Evolutionary conservation across 2,888 invertebrate genomes (phyloP), one percentile per base, ranked within the genome.

Genomic region (Stenolophus ochropezus): DNA sequence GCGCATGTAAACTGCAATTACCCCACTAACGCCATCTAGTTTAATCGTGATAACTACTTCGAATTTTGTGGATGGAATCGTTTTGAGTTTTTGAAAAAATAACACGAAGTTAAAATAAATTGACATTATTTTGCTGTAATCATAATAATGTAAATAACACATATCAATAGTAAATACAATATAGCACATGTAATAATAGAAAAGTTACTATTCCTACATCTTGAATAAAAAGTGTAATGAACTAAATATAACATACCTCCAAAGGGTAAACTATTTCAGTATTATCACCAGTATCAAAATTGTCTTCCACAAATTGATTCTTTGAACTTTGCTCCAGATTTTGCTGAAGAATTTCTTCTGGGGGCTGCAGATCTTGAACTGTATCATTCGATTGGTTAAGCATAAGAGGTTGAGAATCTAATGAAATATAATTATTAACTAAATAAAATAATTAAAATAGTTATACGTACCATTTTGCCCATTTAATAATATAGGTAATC

Each of bases 401-500:
- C 14, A 58, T n/a, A 18, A 42, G 21, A 8, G 58, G 42, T 61
- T 74, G 71, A 2, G 58, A 74, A 74, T 81, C 61, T 47, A 21
- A 81, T 56, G 23, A 71, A 47, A 82, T 25, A 42, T 42, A 42
- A 42, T 42, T 42, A 6, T 8, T 0, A 1, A 3, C 33, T 8
- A 42, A 3, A 42, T 0, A 42, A 8, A 8, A 8, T 8, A 33
- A 0, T 42, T 8, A 42, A 8, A 11, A 8, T 6, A 11, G 33
- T 6, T 11, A 1, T 42, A 42, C 8, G 16, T 56, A 75, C 75
- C 75, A 75, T 53, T 75, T 27, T 75, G 75, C 86, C 81, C 86
- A 82, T 87, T 87, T 80, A 88, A 84, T 51, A 88, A 83, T 53
- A 88, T 85, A 20, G 88, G 87, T 77, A 87, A 86, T 5, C 86